Evolutionary conservation across 2,797 vertebrate genomes (phyloP), one percentile per base, ranked within the genome.

Genomic region (Pelodytes ibericus): DNA sequence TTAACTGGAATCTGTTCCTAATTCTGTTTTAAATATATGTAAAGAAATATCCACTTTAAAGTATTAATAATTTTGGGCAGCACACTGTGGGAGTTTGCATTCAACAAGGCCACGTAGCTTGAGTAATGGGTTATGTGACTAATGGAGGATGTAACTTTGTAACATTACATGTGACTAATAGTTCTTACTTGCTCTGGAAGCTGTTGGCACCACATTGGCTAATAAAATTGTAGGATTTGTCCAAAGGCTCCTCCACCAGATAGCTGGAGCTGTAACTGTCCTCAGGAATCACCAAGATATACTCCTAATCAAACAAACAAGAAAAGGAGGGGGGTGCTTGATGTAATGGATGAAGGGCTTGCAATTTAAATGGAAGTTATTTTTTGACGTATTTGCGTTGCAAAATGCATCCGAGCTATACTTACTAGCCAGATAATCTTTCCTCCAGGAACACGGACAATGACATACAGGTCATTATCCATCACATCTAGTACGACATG

Each of bases 181-280:
- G 10, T 2, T 27, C 91, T 83, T 83, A 99, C 97, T 90, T 93
- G 88, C 98, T 87, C 74, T 94, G 87, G 86, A 98, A 98, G 82
- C 96, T 94, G 70, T 95, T 96, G 76, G 91, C 83, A 27, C 96
- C 94, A 0, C 97, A 99, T 83, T 79, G 95, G 87, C 94, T 99
- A 88, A 99, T 97, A 83, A 99, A 99, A 85, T 97, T 94, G 0
- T 98, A 98, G 0, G 97, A 99, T 68, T 95, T 97, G 84, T 99
- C 97, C 82, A 98, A 82, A 1, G 92, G 94, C 67, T 98, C 95
- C 80, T 99, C 96, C 1, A 82, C 91, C 79, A 99, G 90, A 80
- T 94, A 93, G 80, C 86, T 92, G 81, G 95, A 88, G 81, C 86
- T 94, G 83, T 95, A 98, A 81, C 88, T 93, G 0, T 84, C 85